Base-by-base conservation (phyloP, 2,113 vertebrate species). In the Microcebus jonahi region DNA sequence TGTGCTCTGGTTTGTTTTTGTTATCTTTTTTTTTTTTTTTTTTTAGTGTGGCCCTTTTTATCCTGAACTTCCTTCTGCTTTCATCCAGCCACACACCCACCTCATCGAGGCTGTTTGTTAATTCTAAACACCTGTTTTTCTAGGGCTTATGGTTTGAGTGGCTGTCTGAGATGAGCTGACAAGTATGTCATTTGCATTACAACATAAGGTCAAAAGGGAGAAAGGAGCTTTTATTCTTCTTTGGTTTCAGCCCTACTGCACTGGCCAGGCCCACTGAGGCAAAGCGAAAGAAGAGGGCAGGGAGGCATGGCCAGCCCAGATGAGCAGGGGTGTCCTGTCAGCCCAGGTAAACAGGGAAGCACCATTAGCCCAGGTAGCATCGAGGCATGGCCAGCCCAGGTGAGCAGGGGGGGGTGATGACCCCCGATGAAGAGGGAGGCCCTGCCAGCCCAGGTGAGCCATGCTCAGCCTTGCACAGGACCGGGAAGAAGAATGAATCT, bases 181-280 rank as follows among this genome's bases (percentile, higher is more conserved):
- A 77, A n/a, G 75, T 9, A 0, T 39, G 48, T 3, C 27, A 31
- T 55, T 84, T 48, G 48, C 79, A 63, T 57, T 76, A 21, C 34
- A 48, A 10, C 8, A 1, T 12, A 39, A 55, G 50, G 86, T 94
- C 79, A 82, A 31, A 25, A 31, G 10, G 8, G 86, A 97, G 82
- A 93, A 97, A 93, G 86, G 59, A 73, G 73, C 68, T 71, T 92
- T 96, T 97, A 94, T 97, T 90, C 77, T 61, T 73, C 77, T n/a
- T 55, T 18, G 39, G 18, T 48, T 76, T 31, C 68, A n/a, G 21
- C 45, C 11, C 17, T 14, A 83, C 45, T 48, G n/a, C 5, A 0
- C 6, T n/a, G 48, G 42, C 7, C 10, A 87, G 50, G 42, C 42
- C 88, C 50, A 18, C 5, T 0, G 39, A 96, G 86, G 79, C 25